A percentile compares a stretch with the other conserved stretches of the same genome.
phyloP scores from a whole-genome alignment of 2,888 invertebrate genomes.

The Gibbula magus region DNA sequence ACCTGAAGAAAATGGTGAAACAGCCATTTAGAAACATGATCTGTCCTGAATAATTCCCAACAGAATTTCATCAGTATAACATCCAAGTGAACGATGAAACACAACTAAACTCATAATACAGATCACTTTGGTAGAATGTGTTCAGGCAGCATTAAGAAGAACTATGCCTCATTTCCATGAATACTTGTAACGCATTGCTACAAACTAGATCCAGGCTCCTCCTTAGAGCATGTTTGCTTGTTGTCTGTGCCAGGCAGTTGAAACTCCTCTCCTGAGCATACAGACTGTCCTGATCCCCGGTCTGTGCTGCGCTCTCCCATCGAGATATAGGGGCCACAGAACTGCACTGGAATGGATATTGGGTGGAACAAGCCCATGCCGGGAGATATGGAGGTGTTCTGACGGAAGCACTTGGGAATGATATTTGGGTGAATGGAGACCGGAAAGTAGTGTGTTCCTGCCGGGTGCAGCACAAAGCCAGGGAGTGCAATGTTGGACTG shows the following conservation, averaged over 20 bases:
- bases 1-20: too few relatives aligned
- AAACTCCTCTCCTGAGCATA: neutral
- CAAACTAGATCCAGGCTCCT: too few relatives aligned
- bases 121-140: too few relatives aligned
- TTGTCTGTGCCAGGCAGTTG: neutral
- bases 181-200: too few relatives aligned
- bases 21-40: too few relatives aligned
- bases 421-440: conserved; percentile 75
- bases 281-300: neutral
- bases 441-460: conserved; percentile 91
- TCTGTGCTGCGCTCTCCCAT: conserved; percentile 17
- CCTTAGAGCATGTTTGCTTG: too few relatives aligned
- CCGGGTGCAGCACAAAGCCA: conserved; percentile 92
- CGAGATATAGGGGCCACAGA: conserved; percentile 57
- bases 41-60: too few relatives aligned
- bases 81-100: too few relatives aligned
- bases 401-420: conserved; percentile 65
- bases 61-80: too few relatives aligned
- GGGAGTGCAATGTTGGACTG: conserved; percentile 78
- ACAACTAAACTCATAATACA: too few relatives aligned
- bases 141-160: too few relatives aligned
- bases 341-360: conserved; percentile 70
- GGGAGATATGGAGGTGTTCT: neutral
- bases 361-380: conserved; percentile 66
- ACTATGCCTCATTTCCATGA: too few relatives aligned